Evolutionary conservation across 2,113 vertebrate genomes (phyloP).

Genomic region (Antigone vipio): DNA sequence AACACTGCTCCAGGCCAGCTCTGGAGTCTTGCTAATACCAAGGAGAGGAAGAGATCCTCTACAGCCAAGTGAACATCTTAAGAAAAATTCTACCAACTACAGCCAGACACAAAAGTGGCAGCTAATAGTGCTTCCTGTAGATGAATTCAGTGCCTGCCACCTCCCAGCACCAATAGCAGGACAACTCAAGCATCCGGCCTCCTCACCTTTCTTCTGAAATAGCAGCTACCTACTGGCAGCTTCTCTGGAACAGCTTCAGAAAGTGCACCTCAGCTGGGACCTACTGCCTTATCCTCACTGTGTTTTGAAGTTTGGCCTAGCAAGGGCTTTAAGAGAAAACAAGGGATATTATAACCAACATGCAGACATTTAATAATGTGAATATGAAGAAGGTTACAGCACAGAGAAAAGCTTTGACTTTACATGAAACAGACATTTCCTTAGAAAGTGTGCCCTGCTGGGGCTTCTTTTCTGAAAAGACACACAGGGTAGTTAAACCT

Average conservation of each 20-base stretch:
- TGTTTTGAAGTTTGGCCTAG: background rate
- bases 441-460: background rate
- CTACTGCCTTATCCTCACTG: background rate
- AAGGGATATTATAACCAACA: background rate
- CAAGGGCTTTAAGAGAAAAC: background rate
- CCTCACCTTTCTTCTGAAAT: background rate
- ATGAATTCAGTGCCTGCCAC: background rate
- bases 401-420: background rate
- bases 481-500: background rate
- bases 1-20: background rate
- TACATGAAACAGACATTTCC: accelerated
- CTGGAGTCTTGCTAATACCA: background rate
- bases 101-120: background rate
- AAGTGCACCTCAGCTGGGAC: background rate
- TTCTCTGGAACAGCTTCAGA: background rate
- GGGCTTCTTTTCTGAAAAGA: background rate
- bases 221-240: background rate
- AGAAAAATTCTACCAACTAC: background rate
- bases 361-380: background rate
- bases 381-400: background rate
- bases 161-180: background rate
- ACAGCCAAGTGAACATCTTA: background rate
- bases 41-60: background rate
- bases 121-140: background rate
- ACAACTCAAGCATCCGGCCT: background rate